Base-by-base conservation (phyloP, 1,140 invertebrate genomes). In the Zaprionus lachaisei region DNA sequence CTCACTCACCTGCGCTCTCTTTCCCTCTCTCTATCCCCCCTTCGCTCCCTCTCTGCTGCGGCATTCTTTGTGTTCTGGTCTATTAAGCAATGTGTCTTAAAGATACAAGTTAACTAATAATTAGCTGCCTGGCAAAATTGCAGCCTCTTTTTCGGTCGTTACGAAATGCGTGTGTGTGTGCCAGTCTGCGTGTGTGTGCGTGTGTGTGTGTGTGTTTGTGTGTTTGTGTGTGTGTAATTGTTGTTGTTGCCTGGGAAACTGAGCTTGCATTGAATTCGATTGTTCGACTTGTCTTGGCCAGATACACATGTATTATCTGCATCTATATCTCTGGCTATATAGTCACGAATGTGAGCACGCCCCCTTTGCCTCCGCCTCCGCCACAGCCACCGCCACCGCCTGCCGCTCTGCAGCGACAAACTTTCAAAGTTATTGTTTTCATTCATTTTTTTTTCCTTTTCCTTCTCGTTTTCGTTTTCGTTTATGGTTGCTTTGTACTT, bases 21-120 rank as follows among this genome's bases (percentile, higher is more conserved):
- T 24, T 11, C 9, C 28, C 28, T 3, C 6, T 11, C 34, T 51
- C 7, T 31, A 4, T 26, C 24, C 9, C 7, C 7, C 26, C 38
- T 41, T 5, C n/a, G 11, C 20, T n/a, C 49, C 56, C 7, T 14
- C 69, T 47, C 12, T 47, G 17, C 26, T 17, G 22, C 51, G 44
- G 56, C 58, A 70, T 68, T 79, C 72, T 76, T 76, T 80, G 63
- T 72, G 81, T 90, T 90, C 85, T 90, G 85, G 85, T 90, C 86
- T 90, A 90, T 90, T 90, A 90, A 90, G 85, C 86, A 90, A 90
- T 91, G 82, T 90, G 85, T 85, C 79, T 90, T 90, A 81, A 89
- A 89, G 85, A 90, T 89, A 90, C 85, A 90, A 89, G 84, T 89
- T 89, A 89, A 89, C 84, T 89, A 90, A 90, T 89, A 89, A 89